phyloP scores from a whole-genome alignment of 2,888 invertebrate genomes.

The Yponomeuta malinellus region DNA sequence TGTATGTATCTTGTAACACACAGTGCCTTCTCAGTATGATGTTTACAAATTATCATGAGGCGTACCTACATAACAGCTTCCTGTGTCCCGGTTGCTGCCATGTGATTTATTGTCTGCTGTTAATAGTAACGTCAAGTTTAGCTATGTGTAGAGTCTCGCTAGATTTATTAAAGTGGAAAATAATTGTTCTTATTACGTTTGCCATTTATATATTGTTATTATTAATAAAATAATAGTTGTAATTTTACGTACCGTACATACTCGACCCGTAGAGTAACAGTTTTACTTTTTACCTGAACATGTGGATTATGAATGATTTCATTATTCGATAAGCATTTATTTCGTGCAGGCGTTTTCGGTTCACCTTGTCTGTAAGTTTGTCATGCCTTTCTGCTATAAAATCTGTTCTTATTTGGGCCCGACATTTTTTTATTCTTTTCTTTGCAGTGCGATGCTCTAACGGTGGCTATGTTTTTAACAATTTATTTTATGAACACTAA shows the following conservation, averaged over 20 bases:
- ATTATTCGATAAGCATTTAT: background rate
- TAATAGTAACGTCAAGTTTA: background rate
- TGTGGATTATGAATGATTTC: background rate
- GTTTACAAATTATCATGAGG: too few species aligned
- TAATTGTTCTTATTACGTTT: background rate
- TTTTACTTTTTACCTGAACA: background rate
- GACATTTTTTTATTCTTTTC: too few species aligned
- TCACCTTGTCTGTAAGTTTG: background rate
- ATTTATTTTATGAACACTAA: too few species aligned
- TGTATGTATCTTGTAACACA: too few species aligned
- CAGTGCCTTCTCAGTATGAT: too few species aligned
- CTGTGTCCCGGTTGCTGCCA: background rate
- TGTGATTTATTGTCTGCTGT: slow-evolving; percentile 9
- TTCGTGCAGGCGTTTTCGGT: background rate
- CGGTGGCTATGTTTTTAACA: too few species aligned
- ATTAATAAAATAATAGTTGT: background rate
- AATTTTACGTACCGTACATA: background rate
- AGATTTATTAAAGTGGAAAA: slow-evolving; percentile 4
- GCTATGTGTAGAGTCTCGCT: slow-evolving; percentile 12
- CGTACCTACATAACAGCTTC: background rate
- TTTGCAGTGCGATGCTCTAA: too few species aligned
- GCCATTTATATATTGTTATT: slow-evolving; percentile 2
- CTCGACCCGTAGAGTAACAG: background rate
- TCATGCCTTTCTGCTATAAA: too few species aligned
- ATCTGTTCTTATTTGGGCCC: too few species aligned